Percentiles rank a stretch among this genome's conserved stretches.
These are phyloP conservation scores for Sebastes steindachneri DNA, from an alignment of 2,797 vertebrate species.

Conservation along the genomic window DNA sequence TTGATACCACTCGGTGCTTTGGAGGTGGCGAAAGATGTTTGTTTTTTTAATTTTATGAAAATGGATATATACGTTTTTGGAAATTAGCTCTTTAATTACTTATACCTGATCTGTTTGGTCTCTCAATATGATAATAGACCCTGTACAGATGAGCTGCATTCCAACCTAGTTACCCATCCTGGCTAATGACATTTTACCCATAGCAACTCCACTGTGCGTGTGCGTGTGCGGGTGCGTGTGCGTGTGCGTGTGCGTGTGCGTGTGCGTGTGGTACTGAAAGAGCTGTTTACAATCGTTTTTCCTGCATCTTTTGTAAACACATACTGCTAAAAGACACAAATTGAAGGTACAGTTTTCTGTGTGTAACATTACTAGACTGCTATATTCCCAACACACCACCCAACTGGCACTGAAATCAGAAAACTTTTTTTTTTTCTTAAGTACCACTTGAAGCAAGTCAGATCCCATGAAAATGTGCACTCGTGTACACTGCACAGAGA, in stretches of 20 bases:
- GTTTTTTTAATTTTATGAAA: neutral
- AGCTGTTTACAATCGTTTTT: neutral
- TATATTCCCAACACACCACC: conserved; percentile 10
- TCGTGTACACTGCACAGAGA: conserved; percentile 5
- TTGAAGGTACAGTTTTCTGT: conserved; percentile 8
- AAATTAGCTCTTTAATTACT: conserved; percentile 67
- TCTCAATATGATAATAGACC: conserved; percentile 46
- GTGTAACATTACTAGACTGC: conserved; percentile 4
- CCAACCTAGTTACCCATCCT: conserved; percentile 38
- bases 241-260: neutral
- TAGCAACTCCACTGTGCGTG: conserved; percentile 23
- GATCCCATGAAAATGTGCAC: conserved; percentile 2
- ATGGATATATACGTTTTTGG: conserved; percentile 62
- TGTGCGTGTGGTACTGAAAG: conserved; percentile 12
- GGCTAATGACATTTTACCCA: conserved; percentile 44
- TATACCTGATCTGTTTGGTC: conserved; percentile 52
- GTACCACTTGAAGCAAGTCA: neutral
- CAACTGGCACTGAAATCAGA: conserved; percentile 1
- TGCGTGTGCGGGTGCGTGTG: conserved; percentile 14
- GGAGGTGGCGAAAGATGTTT: neutral
- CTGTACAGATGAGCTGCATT: conserved; percentile 75
- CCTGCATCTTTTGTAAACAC: conserved; percentile 4
- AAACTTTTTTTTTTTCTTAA: neutral
- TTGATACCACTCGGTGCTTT: conserved; percentile 27
- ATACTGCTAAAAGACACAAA: conserved; percentile 11